Percentiles rank a stretch among this genome's conserved stretches.
These are phyloP conservation scores for Choloepus didactylus DNA, from an alignment of 2,797 vertebrate genomes.

Conservation along the genomic window DNA sequence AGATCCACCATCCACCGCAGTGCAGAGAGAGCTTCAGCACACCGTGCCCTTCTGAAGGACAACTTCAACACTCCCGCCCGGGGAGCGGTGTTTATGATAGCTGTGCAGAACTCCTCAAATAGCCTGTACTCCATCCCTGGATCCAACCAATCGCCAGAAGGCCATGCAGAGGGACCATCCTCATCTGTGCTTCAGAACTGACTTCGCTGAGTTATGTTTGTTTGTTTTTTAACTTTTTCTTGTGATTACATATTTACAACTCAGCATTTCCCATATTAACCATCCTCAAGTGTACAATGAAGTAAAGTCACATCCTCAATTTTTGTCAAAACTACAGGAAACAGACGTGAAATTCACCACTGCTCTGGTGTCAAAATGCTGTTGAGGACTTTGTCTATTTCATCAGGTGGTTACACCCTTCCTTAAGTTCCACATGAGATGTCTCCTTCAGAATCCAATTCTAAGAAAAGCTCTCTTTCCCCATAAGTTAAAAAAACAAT, in stretches of 20 bases:
- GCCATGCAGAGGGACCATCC: background rate
- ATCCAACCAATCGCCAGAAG: background rate
- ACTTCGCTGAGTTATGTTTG: background rate
- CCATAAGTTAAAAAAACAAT: background rate
- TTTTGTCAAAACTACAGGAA: slow-evolving; percentile 16
- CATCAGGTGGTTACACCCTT: background rate
- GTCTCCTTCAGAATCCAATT: background rate
- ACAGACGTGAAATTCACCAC: background rate
- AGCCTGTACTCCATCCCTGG: background rate
- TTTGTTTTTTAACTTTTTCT: too few relatives aligned
- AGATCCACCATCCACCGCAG: background rate
- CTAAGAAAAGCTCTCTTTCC: background rate
- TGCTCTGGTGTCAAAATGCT: background rate
- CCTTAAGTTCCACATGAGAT: background rate
- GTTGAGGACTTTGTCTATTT: background rate
- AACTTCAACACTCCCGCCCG: background rate
- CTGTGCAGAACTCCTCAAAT: background rate
- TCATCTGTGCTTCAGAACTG: background rate
- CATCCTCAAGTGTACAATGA: too few relatives aligned
- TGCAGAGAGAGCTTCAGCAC: background rate
- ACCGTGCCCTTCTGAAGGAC: too few relatives aligned
- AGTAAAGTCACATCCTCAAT: background rate
- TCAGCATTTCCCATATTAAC: too few relatives aligned
- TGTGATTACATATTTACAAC: too few relatives aligned
- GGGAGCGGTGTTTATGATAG: background rate